A percentile compares a stretch with the other conserved stretches of the same genome.
These are phyloP conservation scores for Cebus imitator DNA, from an alignment of 2,113 vertebrate species.

Conservation along the genomic window DNA sequence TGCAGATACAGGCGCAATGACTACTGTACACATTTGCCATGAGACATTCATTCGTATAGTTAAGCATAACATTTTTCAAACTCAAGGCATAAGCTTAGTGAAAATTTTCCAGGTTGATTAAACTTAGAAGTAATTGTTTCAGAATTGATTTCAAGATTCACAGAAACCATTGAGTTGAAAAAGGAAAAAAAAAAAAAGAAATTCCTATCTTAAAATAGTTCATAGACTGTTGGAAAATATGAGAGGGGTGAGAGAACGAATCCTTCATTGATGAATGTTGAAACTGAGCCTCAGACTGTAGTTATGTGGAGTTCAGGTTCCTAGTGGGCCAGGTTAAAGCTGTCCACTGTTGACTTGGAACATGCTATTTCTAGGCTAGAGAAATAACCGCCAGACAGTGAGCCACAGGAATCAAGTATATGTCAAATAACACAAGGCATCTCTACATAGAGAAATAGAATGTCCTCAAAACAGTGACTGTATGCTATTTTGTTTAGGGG, in stretches of 20 bases:
- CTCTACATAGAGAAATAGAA: background rate
- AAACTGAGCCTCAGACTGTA: background rate
- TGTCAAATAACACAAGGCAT: background rate
- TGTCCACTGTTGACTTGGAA: background rate
- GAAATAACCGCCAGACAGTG: background rate
- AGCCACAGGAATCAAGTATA: background rate
- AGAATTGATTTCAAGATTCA: slow-evolving; percentile 15
- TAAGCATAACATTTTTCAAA: background rate
- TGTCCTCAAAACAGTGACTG: background rate
- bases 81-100: background rate
- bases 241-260: background rate
- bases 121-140: background rate
- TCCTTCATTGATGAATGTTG: background rate
- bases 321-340: background rate
- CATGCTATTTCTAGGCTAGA: background rate
- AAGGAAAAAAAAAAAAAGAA: background rate
- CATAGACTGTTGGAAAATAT: background rate
- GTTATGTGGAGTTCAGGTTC: background rate
- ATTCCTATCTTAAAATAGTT: background rate
- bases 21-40: background rate
- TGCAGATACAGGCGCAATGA: no score
- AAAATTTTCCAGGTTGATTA: background rate
- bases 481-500: background rate
- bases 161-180: background rate
- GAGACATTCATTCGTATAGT: background rate